These are phyloP conservation scores for Cheilosia scutellata DNA, from an alignment of 2,888 invertebrate genomes.

Conservation along the genomic window DNA sequence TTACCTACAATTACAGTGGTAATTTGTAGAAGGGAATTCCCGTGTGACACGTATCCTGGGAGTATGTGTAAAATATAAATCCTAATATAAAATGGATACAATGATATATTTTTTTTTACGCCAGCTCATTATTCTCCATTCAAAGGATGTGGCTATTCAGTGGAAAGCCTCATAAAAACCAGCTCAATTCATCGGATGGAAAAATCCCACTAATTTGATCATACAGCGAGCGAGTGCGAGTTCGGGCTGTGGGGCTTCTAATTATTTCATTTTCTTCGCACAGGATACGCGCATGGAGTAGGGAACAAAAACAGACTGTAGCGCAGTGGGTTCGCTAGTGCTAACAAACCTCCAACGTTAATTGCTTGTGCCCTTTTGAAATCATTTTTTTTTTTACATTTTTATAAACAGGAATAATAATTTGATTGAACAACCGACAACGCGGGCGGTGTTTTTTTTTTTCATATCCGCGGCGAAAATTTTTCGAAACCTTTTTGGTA, in stretches of 20 bases:
- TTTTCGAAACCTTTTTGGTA: slow-evolving; percentile 29
- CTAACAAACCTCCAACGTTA: slow-evolving; percentile 48
- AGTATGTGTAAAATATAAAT: slow-evolving; percentile 46
- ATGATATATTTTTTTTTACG: slow-evolving; percentile 25
- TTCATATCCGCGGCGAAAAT: slow-evolving; percentile 18
- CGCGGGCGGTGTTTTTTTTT: neutral
- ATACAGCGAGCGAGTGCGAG: neutral
- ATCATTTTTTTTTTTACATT: slow-evolving; percentile 23
- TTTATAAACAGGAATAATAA: slow-evolving; percentile 51
- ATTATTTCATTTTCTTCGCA: slow-evolving; percentile 37
- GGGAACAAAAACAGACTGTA: neutral
- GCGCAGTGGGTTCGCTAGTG: slow-evolving; percentile 5
- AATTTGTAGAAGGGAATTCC: slow-evolving; percentile 31
- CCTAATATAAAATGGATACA: slow-evolving; percentile 53
- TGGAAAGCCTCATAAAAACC: slow-evolving; percentile 19
- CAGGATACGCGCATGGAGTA: neutral
- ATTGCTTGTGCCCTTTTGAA: slow-evolving; percentile 61
- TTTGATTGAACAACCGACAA: slow-evolving; percentile 54
- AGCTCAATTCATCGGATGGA: slow-evolving; percentile 47
- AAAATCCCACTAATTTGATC: slow-evolving; percentile 49
- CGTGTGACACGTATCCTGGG: slow-evolving; percentile 34
- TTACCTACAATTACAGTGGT: slow-evolving; percentile 53
- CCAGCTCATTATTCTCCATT: slow-evolving; percentile 49
- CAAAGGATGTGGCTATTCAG: slow-evolving; percentile 34
- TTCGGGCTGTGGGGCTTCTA: slow-evolving; percentile 20